Evolutionary conservation across 2,888 invertebrate species (phyloP), one percentile per base, ranked within the genome.

Genomic region (Cosmia pyralina): DNA sequence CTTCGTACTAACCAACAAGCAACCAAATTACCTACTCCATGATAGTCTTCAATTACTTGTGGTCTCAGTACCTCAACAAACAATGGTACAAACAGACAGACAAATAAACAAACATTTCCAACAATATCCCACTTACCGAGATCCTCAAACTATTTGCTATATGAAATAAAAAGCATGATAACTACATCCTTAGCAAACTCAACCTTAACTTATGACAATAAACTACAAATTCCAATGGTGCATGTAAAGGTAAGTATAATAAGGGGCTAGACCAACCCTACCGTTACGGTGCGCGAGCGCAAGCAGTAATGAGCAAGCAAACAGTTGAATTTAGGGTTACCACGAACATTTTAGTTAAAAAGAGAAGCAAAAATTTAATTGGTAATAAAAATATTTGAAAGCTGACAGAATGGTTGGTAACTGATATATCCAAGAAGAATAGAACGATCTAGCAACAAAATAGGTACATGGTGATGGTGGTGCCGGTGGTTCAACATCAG

Each of bases 251-350:
- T 79, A 60, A 71, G 77, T 64, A 79, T 85, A 78, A 76, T 83
- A 85, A 89, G 90, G 92, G 92, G 90, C 88, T 90, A 89, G 88
- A 88, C 86, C 92, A 94, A 93, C 94, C 95, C 94, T 93, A 92
- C 92, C 91, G 95, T 95, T 89, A 92, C 93, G 95, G 91, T 91
- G 92, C 88, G 88, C 93, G 88, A 81, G 91, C 92, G 91, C 93
- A 89, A 79, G 74, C 88, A 88, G 90, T 94, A 94, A 94, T 94
- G 93, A 92, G 89, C 91, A 92, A 89, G 87, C 92, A 94, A 93
- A 93, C 91, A 93, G 87, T 89, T 50, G 81, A 80, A 83, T 83
- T 80, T 69, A 81, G 81, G 81, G 81, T 41, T 83, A 66, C 19
- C 59, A 59, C 46, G 11, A 60, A 65, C 8, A 6, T 34, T 41